phyloP scores from a whole-genome alignment of 2,888 invertebrate species.

The Liopterus haemorrhoidalis region DNA sequence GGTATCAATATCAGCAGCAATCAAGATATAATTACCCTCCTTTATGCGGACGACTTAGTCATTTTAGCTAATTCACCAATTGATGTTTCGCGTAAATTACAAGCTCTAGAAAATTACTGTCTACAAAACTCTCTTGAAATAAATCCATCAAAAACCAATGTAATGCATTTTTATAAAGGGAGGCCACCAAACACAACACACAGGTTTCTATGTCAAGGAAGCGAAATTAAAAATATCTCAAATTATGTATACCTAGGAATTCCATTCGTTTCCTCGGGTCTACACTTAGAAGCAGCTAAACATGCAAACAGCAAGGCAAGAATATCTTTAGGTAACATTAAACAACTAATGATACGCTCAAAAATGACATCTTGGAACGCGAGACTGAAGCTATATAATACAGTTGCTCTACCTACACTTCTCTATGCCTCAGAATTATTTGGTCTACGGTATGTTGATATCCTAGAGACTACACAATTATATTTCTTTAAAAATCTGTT shows the following conservation, averaged over 20 bases:
- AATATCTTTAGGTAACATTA: not conserved
- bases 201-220: slow-evolving; percentile 4
- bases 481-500: slow-evolving; percentile 4
- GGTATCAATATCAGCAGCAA: not conserved
- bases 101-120: slow-evolving; percentile 8
- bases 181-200: not conserved
- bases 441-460: not conserved
- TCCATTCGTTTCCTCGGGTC: not conserved
- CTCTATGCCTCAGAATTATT: slow-evolving; percentile 3
- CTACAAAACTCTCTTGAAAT: slow-evolving; percentile 3
- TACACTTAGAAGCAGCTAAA: not conserved
- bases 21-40: slow-evolving; percentile 3
- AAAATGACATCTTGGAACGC: slow-evolving; percentile 10
- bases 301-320: slow-evolving; percentile 3
- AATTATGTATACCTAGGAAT: not conserved
- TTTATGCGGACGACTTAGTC: slow-evolving; percentile 13
- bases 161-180: slow-evolving; percentile 6
- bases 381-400: slow-evolving; percentile 4
- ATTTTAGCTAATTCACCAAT: not conserved
- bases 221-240: not conserved
- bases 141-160: slow-evolving; percentile 3
- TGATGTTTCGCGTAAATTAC: not conserved
- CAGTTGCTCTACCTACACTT: slow-evolving; percentile 5
- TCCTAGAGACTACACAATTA: not conserved
- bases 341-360: not conserved